phyloP scores from a whole-genome alignment of 2,797 vertebrate species.

The Rhinogobio ventralis region DNA sequence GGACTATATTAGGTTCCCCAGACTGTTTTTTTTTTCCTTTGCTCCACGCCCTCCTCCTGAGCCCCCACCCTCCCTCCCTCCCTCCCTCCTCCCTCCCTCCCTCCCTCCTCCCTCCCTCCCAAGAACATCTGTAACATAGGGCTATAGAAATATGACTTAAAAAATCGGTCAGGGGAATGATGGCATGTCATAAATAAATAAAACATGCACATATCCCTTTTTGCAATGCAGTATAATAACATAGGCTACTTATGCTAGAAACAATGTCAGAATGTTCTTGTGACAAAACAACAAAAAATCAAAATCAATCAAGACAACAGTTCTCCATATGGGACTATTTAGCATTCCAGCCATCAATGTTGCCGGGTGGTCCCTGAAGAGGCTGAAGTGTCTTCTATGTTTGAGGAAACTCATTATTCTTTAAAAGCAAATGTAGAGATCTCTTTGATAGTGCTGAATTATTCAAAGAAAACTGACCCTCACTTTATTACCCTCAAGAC shows the following conservation, averaged over 20 bases:
- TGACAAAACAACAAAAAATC: not conserved
- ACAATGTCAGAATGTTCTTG: not conserved
- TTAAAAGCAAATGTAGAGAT: not conserved
- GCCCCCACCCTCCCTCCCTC: too few relatives aligned
- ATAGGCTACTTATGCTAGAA: not conserved
- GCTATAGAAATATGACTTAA: not conserved
- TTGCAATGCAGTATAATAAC: not conserved
- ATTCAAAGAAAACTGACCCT: not conserved
- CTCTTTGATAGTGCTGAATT: not conserved
- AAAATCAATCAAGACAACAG: not conserved
- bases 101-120: too few relatives aligned
- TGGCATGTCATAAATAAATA: not conserved
- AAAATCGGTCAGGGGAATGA: not conserved
- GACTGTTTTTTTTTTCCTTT: too few relatives aligned
- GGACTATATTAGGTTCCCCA: too few relatives aligned
- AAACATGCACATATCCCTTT: not conserved
- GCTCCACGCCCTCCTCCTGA: too few relatives aligned
- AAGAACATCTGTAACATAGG: slow-evolving; percentile 1
- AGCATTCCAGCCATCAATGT: slow-evolving; percentile 7
- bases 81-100: too few relatives aligned
- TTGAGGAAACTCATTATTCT: not conserved
- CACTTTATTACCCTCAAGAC: not conserved
- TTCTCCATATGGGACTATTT: slow-evolving; percentile 18
- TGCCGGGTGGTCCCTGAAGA: not conserved
- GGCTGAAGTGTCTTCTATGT: not conserved